Conservation (phyloP, 1,140 invertebrate genomes). For the Aphis gossypii region DNA sequence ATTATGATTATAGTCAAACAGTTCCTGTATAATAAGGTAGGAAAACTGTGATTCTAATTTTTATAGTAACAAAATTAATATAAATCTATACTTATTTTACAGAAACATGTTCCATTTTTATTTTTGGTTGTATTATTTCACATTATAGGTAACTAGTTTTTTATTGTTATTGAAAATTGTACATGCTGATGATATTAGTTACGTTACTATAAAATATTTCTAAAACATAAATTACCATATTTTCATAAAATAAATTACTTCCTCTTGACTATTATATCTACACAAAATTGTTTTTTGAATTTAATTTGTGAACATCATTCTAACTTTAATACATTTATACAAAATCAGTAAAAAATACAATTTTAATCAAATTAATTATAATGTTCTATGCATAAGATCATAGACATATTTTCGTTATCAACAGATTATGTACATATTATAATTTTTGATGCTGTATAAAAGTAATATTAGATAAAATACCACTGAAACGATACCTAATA, state of each 20-base stretch:
- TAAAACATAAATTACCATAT: neutral
- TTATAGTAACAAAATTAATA: slow-evolving; percentile 7
- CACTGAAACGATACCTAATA: neutral
- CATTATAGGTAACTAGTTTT: neutral
- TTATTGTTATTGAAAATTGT: neutral
- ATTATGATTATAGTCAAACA: slow-evolving; percentile 55
- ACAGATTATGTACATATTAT: no score
- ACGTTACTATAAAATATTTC: neutral
- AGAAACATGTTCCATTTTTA: slow-evolving; percentile 17
- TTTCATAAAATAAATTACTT: neutral
- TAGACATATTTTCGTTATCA: neutral
- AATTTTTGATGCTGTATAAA: neutral
- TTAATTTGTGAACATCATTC: neutral
- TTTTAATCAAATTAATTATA: neutral
- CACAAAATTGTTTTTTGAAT: neutral
- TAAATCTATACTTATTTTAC: neutral
- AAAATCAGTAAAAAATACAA: neutral
- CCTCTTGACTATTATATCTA: neutral
- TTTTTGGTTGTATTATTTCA: neutral
- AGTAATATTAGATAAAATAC: neutral
- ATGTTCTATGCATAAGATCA: neutral
- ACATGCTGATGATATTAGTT: neutral
- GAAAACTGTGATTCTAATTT: neutral
- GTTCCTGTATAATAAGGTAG: slow-evolving; percentile 53
- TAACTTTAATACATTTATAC: neutral